Evolutionary conservation across 2,797 vertebrate species (phyloP), one percentile per base, ranked within the genome.

Genomic region (Peromyscus attwateri): DNA sequence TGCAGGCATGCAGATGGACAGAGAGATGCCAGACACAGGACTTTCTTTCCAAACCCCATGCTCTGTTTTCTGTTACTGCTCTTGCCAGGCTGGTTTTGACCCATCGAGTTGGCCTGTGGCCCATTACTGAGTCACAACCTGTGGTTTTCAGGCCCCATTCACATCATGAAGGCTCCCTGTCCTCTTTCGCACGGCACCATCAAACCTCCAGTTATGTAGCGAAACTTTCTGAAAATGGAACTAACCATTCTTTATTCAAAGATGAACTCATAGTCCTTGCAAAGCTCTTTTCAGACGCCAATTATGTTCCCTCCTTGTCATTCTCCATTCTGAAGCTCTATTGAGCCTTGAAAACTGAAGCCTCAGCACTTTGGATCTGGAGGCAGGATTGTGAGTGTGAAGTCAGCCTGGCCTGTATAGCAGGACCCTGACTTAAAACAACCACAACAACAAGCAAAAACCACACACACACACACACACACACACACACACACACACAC

Each of bases 61-160:
- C 34, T 93, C 80, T 37, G 46, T 66, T 91, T 87, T 80, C 83
- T 62, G 14, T 77, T 81, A 16, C 25, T 82, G 43, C 87, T 66
- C 34, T 64, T 62, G 84, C 19, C 31, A 83, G 84, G 73, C 88
- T 93, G 55, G 43, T 92, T 92, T 92, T 92, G 85, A 95, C 79
- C 77, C 29, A 91, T 79, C 37, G 60, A 89, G 79, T 83, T 94
- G 88, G 81, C 55, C 81, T 92, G 2, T 79, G 85, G 91, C 34
- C 94, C 81, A 88, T 71, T 60, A 68, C 13, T 93, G 84, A 96
- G 83, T 93, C 91, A 94, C 89, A 85, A 60, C 17, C 75, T 93
- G 66, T 31, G 80, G 79, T 68, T 31, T 92, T 64, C 83, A 89
- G 83, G 25, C 12, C 23, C 49, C 16, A 31, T n/a, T 66, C 31